Base-by-base conservation (phyloP, 2,797 vertebrate species). In the Pachyuromys duprasi region DNA sequence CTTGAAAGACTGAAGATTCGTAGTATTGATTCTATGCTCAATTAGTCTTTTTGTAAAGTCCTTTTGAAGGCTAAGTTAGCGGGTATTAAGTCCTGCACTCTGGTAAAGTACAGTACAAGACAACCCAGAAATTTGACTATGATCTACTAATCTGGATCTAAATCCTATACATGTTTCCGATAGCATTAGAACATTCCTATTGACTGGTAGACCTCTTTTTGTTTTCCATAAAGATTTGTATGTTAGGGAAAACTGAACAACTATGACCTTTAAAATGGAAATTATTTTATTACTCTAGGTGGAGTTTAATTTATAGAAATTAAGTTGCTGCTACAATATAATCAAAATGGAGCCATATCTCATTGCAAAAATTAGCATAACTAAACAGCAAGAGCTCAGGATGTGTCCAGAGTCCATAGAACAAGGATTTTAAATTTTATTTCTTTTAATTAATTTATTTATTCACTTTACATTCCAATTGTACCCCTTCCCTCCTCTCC, bases 21-120 rank as follows among this genome's bases (percentile, higher is more conserved):
- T 60, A 95, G 42, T 33, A 89, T 80, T 88, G 39, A n/a, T 95
- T 96, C 67, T 90, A 86, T 94, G 89, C 45, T 53, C 90, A 95
- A 75, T 3, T 88, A 95, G 7, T 80, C 90, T 62, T 74, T 95
- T 94, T 80, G 65, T 36, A 91, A 95, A 70, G 42, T n/a, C 9
- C 33, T 82, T 91, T 74, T 74, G 36, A 93, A 81, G 12, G 45
- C 65, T 89, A 45, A 84, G 65, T n/a, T 90, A 86, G 89, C 60
- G 90, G 0, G 18, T 60, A 76, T 91, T 72, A 92, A 78, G 55
- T 20, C 11, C 18, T 76, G 9, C 24, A 89, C 63, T 39, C 42
- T 28, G 31, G 31, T 84, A 33, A 96, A 93, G 17, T 67, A 14
- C 11, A 78, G 18, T 87, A 65, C 80, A 94, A 89, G 70, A n/a